Evolutionary conservation across 1,140 invertebrate species (phyloP), one percentile per base, ranked within the genome.

Genomic region (Cyclina sinensis): DNA sequence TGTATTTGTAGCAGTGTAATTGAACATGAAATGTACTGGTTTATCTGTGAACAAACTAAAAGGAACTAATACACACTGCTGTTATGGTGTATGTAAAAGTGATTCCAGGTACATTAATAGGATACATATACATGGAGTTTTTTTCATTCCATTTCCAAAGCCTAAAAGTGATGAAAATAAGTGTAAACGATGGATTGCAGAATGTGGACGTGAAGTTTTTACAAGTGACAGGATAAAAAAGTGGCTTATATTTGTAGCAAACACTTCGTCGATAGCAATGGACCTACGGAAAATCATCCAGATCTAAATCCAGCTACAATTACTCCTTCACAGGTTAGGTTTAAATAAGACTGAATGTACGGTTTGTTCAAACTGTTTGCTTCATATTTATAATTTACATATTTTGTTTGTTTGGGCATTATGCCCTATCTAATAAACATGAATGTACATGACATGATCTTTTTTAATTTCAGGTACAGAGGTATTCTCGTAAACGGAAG

Each of bases 71-170:
- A 59, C n/a, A 81, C 90, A 89, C 70, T 91, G 90, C 83, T 89
- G 88, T 78, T 91, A 91, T 83, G 90, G 90, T 14, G 24, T 54
- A 21, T 91, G 89, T 73, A 84, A 76, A 32, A 89, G 70, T 59
- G 90, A 91, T 59, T 79, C 68, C 35, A 80, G 89, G 2, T 90
- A 90, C 84, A 24, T 62, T 27, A 48, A 91, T 21, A 57, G 83
- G 27, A 39, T 62, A 18, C 27, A 82, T 24, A 90, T 91, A 89
- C 32, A 88, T 80, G 82, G 68, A 30, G 74, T 90, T 24, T 84
- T 37, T 57, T 91, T 76, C 35, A 76, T 91, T 24, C 57, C 62
- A n/a, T 91, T 91, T 88, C 90, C 90, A 21, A 91, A 91, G 65
- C 85, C 90, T 9, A 81, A 80, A 39, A 70, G 24, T 24, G 51